Evolutionary conservation across 2,888 invertebrate genomes (phyloP), one percentile per base, ranked within the genome.

Genomic region (Microlaimidae sp.): DNA sequence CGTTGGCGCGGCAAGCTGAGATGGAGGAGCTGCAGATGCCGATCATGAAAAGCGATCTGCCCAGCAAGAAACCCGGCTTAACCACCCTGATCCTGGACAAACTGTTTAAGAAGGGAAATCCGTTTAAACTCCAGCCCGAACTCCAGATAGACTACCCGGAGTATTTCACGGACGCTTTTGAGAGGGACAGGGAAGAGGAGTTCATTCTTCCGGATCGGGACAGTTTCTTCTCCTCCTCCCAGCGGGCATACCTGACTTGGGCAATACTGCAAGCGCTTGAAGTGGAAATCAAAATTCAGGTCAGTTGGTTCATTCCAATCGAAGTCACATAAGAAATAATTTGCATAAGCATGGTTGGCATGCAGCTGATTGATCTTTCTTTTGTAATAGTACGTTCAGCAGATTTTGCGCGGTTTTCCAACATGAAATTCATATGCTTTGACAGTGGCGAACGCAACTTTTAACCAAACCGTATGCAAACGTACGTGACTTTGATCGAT

Each of bases 231-330:
- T 17, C 41, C 25, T 3, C 27, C 1, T 23, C 3, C 1, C 53
- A 53, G 27, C 26, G 53, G 7, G 38, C 38, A 27, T 53, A 50
- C 49, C 49, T 53, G 26, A 53, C 53, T 4, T 53, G 49, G 49
- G n/a, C n/a, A n/a, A n/a, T n/a, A n/a, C n/a, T n/a, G n/a, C n/a
- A n/a, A n/a, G n/a, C n/a, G n/a, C n/a, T n/a, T n/a, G n/a, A n/a
- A n/a, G n/a, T n/a, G n/a, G n/a, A n/a, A n/a, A n/a, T n/a, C n/a
- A n/a, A n/a, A n/a, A n/a, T n/a, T n/a, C n/a, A n/a, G n/a, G n/a
- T n/a, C n/a, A n/a, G n/a, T n/a, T n/a, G n/a, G n/a, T n/a, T n/a
- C n/a, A n/a, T n/a, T n/a, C n/a, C n/a, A n/a, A n/a, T n/a, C n/a
- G n/a, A n/a, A n/a, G n/a, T n/a, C n/a, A n/a, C n/a, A n/a, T n/a